phyloP scores from a whole-genome alignment of 2,797 vertebrate species.

The Myotis pilosus region DNA sequence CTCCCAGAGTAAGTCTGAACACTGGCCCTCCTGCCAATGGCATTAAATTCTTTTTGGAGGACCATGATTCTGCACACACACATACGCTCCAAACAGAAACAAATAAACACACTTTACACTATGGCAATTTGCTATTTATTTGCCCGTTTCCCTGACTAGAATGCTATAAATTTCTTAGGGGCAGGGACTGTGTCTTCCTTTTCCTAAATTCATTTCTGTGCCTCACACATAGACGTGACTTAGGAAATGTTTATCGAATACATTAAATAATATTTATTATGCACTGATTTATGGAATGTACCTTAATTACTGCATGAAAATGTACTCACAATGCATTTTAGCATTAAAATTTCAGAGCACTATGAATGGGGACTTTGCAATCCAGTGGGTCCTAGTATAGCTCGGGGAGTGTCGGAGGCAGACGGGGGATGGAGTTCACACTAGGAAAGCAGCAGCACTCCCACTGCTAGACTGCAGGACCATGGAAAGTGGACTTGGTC shows the following conservation, averaged over 20 bases:
- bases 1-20: neutral
- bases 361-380: neutral
- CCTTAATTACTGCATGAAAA: neutral
- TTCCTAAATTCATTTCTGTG: neutral
- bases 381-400: neutral
- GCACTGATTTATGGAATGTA: neutral
- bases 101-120: neutral
- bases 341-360: neutral
- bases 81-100: neutral
- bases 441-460: neutral
- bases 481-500: neutral
- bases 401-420: neutral
- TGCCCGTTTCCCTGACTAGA: neutral
- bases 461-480: neutral
- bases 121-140: neutral
- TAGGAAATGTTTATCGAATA: neutral
- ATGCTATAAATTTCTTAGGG: neutral
- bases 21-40: neutral
- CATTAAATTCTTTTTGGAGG: neutral
- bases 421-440: rapidly evolving
- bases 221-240: neutral
- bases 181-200: neutral
- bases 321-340: neutral
- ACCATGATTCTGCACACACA: neutral
- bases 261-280: neutral